Evolutionary conservation across 1,140 invertebrate species (phyloP).

Genomic region (Nymphalis io): DNA sequence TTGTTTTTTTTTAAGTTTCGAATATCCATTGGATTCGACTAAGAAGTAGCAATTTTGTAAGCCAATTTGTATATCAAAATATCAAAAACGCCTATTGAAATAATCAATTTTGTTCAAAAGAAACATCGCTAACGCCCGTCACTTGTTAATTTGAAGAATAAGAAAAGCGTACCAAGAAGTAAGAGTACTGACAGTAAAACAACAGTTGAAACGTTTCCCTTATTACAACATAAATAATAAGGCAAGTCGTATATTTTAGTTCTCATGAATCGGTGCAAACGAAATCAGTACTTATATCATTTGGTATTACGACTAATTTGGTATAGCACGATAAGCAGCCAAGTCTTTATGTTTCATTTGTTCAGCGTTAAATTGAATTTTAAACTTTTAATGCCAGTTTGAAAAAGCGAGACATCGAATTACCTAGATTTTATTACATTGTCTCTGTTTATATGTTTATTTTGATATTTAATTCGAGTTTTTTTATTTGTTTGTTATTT

Average conservation of each 20-base stretch:
- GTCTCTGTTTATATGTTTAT: not conserved
- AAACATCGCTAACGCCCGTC: slow-evolving; percentile 11
- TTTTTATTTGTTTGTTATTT: not conserved
- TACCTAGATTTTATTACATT: slow-evolving; percentile 17
- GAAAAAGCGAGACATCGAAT: slow-evolving; percentile 20
- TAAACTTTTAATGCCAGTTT: slow-evolving; percentile 32
- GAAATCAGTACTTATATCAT: slow-evolving; percentile 23
- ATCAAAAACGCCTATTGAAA: too few relatives aligned
- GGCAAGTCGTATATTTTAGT: slow-evolving; percentile 27
- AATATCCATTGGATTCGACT: too few relatives aligned
- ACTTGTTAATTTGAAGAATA: slow-evolving; percentile 14
- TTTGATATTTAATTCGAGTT: not conserved
- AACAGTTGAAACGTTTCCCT: slow-evolving; percentile 39
- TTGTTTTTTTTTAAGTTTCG: too few relatives aligned
- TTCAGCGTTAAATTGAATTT: slow-evolving; percentile 33
- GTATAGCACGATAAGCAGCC: not conserved
- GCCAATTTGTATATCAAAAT: too few relatives aligned
- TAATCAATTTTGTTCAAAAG: not conserved
- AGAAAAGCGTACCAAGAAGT: slow-evolving; percentile 29
- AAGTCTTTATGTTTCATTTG: slow-evolving; percentile 24
- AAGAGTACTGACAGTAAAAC: slow-evolving; percentile 39
- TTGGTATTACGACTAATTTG: slow-evolving; percentile 15
- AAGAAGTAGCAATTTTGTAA: too few relatives aligned
- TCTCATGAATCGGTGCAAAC: slow-evolving; percentile 20
- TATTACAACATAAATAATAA: slow-evolving; percentile 46